phyloP scores from a whole-genome alignment of 2,888 invertebrate genomes.

The Deilephila porcellus region DNA sequence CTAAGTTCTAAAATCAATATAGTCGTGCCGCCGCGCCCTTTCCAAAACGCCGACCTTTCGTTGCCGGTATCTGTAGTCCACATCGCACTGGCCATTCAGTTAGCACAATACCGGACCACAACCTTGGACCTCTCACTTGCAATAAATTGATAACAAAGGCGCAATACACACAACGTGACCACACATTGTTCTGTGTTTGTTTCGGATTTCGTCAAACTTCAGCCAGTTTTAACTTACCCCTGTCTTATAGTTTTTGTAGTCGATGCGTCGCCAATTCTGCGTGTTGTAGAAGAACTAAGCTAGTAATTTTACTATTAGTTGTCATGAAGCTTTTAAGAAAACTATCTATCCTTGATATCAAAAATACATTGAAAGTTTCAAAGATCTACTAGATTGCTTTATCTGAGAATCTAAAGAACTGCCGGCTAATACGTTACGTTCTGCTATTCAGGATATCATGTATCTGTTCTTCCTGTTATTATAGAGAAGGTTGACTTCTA shows the following conservation, averaged over 20 bases:
- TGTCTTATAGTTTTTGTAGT: neutral
- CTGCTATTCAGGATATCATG: neutral
- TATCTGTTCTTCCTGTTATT: neutral
- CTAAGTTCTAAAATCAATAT: constrained; percentile 22
- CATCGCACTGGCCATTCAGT: constrained; percentile 64
- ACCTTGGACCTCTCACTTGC: constrained; percentile 73
- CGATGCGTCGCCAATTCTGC: no score
- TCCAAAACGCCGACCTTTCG: constrained; percentile 61
- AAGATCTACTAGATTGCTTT: no score
- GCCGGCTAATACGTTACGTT: no score
- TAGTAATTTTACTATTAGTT: no score
- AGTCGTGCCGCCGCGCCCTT: constrained; percentile 67
- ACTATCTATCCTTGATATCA: no score
- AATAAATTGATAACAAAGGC: constrained; percentile 54
- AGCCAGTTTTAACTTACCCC: neutral
- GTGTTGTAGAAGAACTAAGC: no score
- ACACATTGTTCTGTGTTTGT: neutral
- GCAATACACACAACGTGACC: neutral
- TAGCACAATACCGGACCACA: constrained; percentile 59
- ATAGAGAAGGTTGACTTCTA: neutral
- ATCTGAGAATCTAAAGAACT: no score
- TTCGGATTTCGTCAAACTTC: neutral
- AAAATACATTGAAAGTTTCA: no score
- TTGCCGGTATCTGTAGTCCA: constrained; percentile 60
- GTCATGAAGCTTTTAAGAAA: no score